Evolutionary conservation across 2,888 invertebrate genomes (phyloP).

Genomic region (Dryomyza anilis): DNA sequence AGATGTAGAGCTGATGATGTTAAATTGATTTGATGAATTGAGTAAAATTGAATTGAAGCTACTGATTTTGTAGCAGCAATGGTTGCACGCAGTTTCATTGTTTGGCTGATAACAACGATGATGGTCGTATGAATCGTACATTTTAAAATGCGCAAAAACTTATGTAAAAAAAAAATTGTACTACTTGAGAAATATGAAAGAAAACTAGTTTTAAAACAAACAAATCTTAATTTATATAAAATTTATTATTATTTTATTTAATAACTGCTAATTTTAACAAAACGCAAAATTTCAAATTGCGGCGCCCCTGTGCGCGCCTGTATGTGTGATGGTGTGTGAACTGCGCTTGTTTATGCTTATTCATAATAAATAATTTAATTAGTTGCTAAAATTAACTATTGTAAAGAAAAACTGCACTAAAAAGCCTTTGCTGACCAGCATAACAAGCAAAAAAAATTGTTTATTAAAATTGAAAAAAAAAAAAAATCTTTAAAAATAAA

Average conservation of each 20-base stretch:
- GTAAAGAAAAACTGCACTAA: too few relatives aligned
- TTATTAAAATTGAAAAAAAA: too few relatives aligned
- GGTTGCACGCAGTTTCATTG: too few relatives aligned
- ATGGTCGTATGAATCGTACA: slow-evolving; percentile 2
- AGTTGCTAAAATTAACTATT: too few relatives aligned
- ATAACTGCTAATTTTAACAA: slow-evolving; percentile 2
- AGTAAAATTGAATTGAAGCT: background rate
- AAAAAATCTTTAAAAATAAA: too few relatives aligned
- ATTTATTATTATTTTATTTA: slow-evolving; percentile 13
- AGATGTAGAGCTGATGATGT: background rate
- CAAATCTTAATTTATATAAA: slow-evolving; percentile 20
- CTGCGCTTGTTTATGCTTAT: too few relatives aligned
- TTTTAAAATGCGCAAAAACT: slow-evolving; percentile 29
- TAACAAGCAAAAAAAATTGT: too few relatives aligned
- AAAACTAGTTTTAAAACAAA: slow-evolving; percentile 16
- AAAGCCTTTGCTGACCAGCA: too few relatives aligned
- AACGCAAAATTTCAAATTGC: background rate
- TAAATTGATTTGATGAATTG: slow-evolving; percentile 3
- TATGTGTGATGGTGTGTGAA: too few relatives aligned
- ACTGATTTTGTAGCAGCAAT: background rate
- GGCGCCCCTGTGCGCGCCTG: too few relatives aligned
- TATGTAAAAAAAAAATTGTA: slow-evolving; percentile 25
- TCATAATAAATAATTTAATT: too few relatives aligned
- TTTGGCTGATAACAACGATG: background rate
- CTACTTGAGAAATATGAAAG: background rate